phyloP scores from a whole-genome alignment of 2,797 vertebrate genomes.

The Labroides dimidiatus region DNA sequence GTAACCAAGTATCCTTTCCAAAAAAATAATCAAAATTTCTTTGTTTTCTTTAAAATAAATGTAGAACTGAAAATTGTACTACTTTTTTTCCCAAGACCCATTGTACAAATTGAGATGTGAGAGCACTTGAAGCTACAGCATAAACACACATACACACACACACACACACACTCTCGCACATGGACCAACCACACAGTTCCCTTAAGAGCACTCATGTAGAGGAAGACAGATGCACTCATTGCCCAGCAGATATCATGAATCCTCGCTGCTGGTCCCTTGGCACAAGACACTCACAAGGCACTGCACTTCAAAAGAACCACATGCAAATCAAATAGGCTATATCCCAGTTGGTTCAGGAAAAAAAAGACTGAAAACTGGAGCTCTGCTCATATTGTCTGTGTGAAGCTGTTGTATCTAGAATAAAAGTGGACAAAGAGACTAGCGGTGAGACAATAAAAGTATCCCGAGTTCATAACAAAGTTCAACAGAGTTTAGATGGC shows the following conservation, averaged over 20 bases:
- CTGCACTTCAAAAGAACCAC: constrained; percentile 54
- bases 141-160: constrained; percentile 18
- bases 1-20: neutral
- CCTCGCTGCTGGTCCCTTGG: constrained; percentile 52
- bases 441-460: neutral
- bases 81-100: neutral
- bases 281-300: constrained; percentile 57
- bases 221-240: constrained; percentile 62
- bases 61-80: neutral
- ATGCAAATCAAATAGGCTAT: constrained; percentile 59
- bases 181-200: constrained; percentile 32
- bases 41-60: neutral
- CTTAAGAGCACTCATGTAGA: constrained; percentile 41
- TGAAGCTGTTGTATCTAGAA: constrained; percentile 5
- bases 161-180: constrained; percentile 3
- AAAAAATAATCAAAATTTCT: neutral
- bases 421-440: neutral
- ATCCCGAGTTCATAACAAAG: constrained; percentile 7
- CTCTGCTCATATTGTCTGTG: constrained; percentile 30
- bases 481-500: constrained; percentile 12
- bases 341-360: constrained; percentile 16
- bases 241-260: constrained; percentile 47
- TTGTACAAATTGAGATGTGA: constrained; percentile 2
- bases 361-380: constrained; percentile 22
- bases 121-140: neutral